Percentiles rank a stretch among this genome's conserved stretches.
Evolutionary conservation across 2,797 vertebrate species (phyloP).

Genomic region (Silurus lanzhouensis): DNA sequence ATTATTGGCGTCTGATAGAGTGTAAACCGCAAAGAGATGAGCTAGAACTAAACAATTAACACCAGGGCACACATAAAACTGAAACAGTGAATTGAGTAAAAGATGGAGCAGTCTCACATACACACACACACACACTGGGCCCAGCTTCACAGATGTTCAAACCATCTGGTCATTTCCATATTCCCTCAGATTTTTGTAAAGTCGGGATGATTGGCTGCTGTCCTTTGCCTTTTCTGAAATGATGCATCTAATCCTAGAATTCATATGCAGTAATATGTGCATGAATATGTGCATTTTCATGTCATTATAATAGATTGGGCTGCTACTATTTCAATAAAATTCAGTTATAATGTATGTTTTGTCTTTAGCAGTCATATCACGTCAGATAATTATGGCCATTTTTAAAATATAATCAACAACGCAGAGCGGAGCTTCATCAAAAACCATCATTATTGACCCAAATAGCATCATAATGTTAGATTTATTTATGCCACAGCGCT

Average conservation of each 20-base stretch:
- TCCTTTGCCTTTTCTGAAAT: constrained; percentile 31
- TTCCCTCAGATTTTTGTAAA: constrained; percentile 38
- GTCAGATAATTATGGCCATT: neutral
- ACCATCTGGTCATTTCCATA: constrained; percentile 51
- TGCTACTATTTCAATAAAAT: neutral
- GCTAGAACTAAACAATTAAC: constrained; percentile 34
- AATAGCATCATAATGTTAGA: neutral
- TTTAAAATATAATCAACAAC: neutral
- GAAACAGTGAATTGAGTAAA: constrained; percentile 20
- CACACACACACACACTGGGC: constrained; percentile 16
- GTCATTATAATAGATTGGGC: neutral
- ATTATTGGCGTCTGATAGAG: neutral
- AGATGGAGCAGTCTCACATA: constrained; percentile 16
- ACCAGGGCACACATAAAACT: constrained; percentile 14
- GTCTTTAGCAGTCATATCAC: neutral
- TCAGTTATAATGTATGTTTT: neutral
- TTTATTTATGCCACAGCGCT: neutral
- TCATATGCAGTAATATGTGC: neutral
- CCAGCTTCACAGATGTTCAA: constrained; percentile 45
- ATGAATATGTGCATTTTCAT: neutral
- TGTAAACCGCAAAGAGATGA: constrained; percentile 14
- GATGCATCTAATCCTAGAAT: neutral
- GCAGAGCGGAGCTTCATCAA: no score
- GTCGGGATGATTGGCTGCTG: constrained; percentile 33
- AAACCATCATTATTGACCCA: neutral